A percentile compares a stretch with the other conserved stretches of the same genome.
Conservation (phyloP, 1,140 invertebrate species). For the Mya arenaria region DNA sequence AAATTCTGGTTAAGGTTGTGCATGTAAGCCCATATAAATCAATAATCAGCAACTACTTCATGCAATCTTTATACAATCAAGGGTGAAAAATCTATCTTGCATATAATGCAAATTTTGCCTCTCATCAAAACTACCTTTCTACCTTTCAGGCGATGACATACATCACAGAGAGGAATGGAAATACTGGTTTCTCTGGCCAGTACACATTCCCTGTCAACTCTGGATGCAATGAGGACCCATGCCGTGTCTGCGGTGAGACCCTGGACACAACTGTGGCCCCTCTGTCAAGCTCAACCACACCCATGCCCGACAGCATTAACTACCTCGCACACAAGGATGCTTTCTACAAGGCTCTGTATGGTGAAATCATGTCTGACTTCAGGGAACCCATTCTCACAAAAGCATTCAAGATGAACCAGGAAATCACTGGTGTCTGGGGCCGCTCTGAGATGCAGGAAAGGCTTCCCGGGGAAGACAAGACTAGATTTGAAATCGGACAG, state of each 20-base stretch:
- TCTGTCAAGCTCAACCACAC: conserved; percentile 38
- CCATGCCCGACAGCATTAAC: background rate
- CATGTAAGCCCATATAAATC: too few relatives aligned
- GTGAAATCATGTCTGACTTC: background rate
- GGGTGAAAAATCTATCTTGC: too few relatives aligned
- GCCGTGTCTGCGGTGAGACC: conserved; percentile 61
- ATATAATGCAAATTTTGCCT: too few relatives aligned
- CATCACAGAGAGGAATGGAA: too few relatives aligned
- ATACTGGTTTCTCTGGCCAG: too few relatives aligned
- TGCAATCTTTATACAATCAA: too few relatives aligned
- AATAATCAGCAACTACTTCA: too few relatives aligned
- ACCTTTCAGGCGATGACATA: background rate
- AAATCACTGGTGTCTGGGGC: conserved; percentile 67
- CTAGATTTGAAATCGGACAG: conserved; percentile 82
- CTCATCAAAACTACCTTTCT: too few relatives aligned
- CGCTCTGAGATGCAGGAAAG: conserved; percentile 9
- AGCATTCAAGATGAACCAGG: conserved; percentile 57
- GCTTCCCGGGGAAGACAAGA: conserved; percentile 52
- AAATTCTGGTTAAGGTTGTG: too few relatives aligned
- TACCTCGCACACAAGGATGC: background rate
- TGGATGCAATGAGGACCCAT: conserved; percentile 58
- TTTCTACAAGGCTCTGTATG: background rate
- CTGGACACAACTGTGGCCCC: background rate
- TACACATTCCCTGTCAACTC: conserved; percentile 16
- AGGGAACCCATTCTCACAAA: background rate